Conservation (phyloP, 1,140 invertebrate genomes). For the Drosophila chauvacae region DNA sequence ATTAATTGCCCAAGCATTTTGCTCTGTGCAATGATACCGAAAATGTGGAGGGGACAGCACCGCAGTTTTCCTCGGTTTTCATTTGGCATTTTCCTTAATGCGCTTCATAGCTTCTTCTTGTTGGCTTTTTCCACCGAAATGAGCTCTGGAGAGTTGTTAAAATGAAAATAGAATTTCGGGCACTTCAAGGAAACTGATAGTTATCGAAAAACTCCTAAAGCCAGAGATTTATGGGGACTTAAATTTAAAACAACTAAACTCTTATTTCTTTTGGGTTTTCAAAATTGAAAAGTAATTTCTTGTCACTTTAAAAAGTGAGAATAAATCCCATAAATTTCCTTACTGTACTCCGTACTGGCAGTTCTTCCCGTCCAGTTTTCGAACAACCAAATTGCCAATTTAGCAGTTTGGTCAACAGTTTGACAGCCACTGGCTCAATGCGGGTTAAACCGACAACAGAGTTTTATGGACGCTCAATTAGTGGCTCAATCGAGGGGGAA, state of each 20-base stretch:
- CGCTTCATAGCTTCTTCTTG: slow-evolving; percentile 6
- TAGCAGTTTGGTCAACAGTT: slow-evolving; percentile 33
- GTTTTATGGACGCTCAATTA: slow-evolving; percentile 68
- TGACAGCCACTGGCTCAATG: slow-evolving; percentile 37
- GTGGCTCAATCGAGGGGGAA: slow-evolving; percentile 41
- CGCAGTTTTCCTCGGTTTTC: slow-evolving; percentile 46
- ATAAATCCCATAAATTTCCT: not conserved
- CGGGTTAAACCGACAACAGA: slow-evolving; percentile 34
- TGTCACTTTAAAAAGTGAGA: not conserved
- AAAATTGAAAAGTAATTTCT: not conserved
- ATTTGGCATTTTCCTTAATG: slow-evolving; percentile 40
- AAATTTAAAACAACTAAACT: not conserved
- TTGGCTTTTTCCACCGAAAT: slow-evolving; percentile 14
- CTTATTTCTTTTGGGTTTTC: not conserved
- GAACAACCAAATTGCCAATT: slow-evolving; percentile 40
- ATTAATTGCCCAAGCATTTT: slow-evolving; percentile 81
- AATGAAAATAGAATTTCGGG: slow-evolving; percentile 13
- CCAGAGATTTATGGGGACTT: not conserved
- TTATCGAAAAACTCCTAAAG: not conserved
- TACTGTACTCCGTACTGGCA: not conserved
- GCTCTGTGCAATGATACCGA: slow-evolving; percentile 75
- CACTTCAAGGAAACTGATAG: not conserved
- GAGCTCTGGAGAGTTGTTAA: slow-evolving; percentile 1
- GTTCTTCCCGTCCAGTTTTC: not conserved
- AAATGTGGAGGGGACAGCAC: slow-evolving; percentile 48